A percentile compares a stretch with the other conserved stretches of the same genome.
Evolutionary conservation across 2,888 invertebrate species (phyloP).

Genomic region (Sceliomorpha sp.): DNA sequence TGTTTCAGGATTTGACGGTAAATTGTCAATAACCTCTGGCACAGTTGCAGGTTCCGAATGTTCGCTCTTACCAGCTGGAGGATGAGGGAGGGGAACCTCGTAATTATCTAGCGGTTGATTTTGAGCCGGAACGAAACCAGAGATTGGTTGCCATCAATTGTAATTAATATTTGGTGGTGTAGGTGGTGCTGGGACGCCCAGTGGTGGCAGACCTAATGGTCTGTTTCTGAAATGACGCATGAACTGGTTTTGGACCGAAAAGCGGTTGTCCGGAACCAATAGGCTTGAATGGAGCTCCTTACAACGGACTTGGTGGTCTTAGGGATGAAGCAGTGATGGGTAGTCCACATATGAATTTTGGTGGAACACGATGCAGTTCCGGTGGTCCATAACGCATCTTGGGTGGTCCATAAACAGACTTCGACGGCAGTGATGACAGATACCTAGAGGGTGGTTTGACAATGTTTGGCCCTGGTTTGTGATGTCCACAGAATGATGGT

Average conservation of each 20-base stretch:
- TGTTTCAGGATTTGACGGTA: conserved; percentile 49
- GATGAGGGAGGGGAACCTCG: no score
- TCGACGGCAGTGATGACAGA: no score
- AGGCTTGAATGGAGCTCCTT: conserved; percentile 69
- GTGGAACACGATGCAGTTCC: conserved; percentile 59
- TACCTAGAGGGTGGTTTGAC: no score
- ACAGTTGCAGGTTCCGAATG: conserved; percentile 28
- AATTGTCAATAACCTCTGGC: no score
- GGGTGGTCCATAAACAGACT: conserved; percentile 68
- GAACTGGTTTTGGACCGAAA: conserved; percentile 57
- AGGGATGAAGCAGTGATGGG: conserved; percentile 60
- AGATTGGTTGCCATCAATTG: conserved; percentile 93
- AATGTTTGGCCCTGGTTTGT: no score
- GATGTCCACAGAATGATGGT: no score
- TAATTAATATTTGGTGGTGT: conserved; percentile 88
- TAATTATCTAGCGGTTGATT: no score
- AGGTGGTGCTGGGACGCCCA: conserved; percentile 87
- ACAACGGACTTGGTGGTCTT: conserved; percentile 63
- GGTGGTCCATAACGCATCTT: no score
- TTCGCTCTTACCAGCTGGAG: conserved; percentile 37
- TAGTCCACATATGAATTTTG: conserved; percentile 48
- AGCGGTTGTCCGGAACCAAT: conserved; percentile 26
- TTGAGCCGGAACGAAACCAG: no score
- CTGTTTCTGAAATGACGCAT: conserved; percentile 69
- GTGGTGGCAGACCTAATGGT: conserved; percentile 81